A percentile compares a stretch with the other conserved stretches of the same genome.
phyloP scores from a whole-genome alignment of 2,888 invertebrate species.

The Tiliacea citrago region DNA sequence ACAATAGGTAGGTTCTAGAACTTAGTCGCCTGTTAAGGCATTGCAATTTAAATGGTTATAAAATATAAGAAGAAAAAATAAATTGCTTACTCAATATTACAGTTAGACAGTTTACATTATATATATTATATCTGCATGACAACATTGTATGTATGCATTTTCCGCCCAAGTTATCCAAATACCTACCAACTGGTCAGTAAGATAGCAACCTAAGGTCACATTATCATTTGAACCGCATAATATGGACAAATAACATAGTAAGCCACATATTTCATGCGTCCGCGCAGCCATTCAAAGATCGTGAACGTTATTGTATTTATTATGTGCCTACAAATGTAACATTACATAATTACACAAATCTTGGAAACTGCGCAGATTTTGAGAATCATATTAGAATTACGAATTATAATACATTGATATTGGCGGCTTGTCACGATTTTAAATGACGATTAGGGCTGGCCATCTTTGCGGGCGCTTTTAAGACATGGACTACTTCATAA shows the following conservation, averaged over 20 bases:
- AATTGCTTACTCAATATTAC: no score
- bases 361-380: no score
- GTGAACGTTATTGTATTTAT: slow-evolving; percentile 24
- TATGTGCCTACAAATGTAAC: slow-evolving; percentile 6
- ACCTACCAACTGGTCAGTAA: not conserved
- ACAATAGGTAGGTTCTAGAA: no score
- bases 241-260: slow-evolving; percentile 27
- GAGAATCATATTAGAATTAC: no score
- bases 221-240: slow-evolving; percentile 39
- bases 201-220: slow-evolving; percentile 11
- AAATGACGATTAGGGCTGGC: not conserved
- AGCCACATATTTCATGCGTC: slow-evolving; percentile 31
- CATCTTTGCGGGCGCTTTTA: no score
- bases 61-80: no score
- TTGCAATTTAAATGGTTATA: no score
- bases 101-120: no score
- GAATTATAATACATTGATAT: not conserved
- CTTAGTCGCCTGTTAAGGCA: no score
- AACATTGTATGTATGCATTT: not conserved
- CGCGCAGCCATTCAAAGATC: slow-evolving; percentile 42
- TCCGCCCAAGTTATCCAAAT: not conserved
- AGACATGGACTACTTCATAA: no score
- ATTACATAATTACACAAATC: slow-evolving; percentile 8
- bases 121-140: no score
- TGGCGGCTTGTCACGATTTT: not conserved